Conservation (phyloP, 2,797 vertebrate genomes). For the Ispidina lecontei region DNA sequence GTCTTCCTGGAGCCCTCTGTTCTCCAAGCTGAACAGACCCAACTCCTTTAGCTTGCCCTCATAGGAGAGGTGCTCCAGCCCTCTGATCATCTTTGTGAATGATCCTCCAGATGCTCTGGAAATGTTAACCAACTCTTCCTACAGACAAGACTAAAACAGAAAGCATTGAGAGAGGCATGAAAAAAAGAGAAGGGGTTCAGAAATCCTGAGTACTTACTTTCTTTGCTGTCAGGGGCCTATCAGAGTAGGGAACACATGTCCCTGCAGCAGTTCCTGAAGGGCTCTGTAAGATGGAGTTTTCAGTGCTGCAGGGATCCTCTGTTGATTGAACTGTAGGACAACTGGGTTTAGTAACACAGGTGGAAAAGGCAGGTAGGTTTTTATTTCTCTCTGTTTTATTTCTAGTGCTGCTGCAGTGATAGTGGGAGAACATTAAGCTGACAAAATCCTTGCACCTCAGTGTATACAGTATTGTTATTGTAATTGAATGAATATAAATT, state of each 20-base stretch:
- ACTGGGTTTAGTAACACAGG: background rate
- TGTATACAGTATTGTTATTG: background rate
- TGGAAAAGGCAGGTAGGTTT: background rate
- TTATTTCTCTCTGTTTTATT: background rate
- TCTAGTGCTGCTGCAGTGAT: background rate
- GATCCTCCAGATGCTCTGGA: too few species aligned
- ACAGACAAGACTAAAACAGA: background rate
- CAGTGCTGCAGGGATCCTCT: background rate
- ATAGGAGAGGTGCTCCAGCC: too few species aligned
- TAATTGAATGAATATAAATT: background rate
- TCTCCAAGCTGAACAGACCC: too few species aligned
- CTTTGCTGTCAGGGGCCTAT: fast-evolving
- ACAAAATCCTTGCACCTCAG: background rate
- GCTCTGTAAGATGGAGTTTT: background rate
- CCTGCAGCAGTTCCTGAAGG: background rate
- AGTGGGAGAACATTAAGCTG: background rate
- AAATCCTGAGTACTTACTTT: background rate
- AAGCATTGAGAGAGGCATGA: background rate
- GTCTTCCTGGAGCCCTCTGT: too few species aligned
- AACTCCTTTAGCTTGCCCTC: too few species aligned
- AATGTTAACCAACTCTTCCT: background rate
- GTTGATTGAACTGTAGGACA: background rate
- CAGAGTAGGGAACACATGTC: background rate
- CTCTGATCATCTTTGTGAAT: too few species aligned
- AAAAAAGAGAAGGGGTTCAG: background rate